Conservation (phyloP, 2,113 vertebrate genomes). For the Microtus richardsoni region DNA sequence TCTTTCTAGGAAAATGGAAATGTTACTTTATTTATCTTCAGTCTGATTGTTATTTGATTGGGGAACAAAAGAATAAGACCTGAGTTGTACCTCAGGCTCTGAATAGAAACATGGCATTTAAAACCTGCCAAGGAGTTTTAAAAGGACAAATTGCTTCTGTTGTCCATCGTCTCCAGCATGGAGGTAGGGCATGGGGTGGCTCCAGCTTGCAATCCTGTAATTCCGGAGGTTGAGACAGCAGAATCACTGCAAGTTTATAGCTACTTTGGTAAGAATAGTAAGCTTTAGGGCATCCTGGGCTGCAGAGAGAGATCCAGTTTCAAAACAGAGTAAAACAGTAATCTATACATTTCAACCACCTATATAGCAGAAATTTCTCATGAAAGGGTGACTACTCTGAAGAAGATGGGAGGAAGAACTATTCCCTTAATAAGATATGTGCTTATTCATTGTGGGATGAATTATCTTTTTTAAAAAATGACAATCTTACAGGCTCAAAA, state of each 20-base stretch:
- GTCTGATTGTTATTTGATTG: too few relatives aligned
- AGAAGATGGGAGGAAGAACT: background rate
- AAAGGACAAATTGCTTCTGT: background rate
- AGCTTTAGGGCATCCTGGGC: too few relatives aligned
- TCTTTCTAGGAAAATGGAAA: background rate
- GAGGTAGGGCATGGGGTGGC: background rate
- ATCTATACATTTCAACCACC: background rate
- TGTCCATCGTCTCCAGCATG: background rate
- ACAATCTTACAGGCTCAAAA: too few relatives aligned
- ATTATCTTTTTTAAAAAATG: background rate
- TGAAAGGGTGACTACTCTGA: background rate
- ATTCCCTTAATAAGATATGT: too few relatives aligned
- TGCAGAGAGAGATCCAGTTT: background rate
- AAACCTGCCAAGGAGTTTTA: background rate
- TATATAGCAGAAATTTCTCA: background rate
- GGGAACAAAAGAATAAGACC: background rate
- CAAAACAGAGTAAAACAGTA: background rate
- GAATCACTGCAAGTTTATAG: too few relatives aligned
- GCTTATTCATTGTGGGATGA: background rate
- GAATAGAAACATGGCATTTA: background rate
- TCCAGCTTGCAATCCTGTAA: background rate
- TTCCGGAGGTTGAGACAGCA: too few relatives aligned
- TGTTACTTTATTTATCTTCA: background rate
- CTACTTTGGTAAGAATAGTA: too few relatives aligned
- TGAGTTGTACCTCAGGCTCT: background rate